These are phyloP conservation scores for Sinella curviseta DNA, from an alignment of 1,140 invertebrate species.

Conservation along the genomic window DNA sequence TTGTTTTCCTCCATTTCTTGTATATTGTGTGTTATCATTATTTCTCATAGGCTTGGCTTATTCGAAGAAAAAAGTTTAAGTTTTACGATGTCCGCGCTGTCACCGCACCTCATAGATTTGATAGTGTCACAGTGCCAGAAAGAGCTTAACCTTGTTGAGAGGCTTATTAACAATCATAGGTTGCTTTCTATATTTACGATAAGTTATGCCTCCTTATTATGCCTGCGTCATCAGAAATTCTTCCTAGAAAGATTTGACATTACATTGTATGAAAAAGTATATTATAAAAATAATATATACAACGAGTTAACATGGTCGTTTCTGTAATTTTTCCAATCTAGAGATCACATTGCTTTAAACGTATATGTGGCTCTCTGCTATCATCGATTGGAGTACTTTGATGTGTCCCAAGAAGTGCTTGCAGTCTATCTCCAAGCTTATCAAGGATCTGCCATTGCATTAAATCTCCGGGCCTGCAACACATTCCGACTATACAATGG, in stretches of 20 bases:
- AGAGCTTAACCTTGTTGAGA: conserved; percentile 32
- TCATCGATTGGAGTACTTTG: conserved; percentile 93
- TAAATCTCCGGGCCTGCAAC: conserved; percentile 91
- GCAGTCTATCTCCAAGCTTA: conserved; percentile 89
- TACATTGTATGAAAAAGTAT: too few relatives aligned
- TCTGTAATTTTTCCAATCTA: too few relatives aligned
- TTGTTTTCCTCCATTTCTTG: too few relatives aligned
- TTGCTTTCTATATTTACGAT: neutral
- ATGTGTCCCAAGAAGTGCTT: conserved; percentile 90
- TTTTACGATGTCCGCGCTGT: conserved; percentile 7
- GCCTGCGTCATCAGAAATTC: neutral
- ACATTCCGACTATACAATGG: conserved; percentile 90
- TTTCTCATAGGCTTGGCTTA: neutral
- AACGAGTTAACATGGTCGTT: too few relatives aligned
- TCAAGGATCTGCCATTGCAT: conserved; percentile 77
- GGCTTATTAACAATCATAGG: conserved; percentile 21
- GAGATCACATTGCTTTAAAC: conserved; percentile 89
- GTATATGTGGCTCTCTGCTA: conserved; percentile 97
- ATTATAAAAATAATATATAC: too few relatives aligned
- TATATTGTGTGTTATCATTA: neutral
- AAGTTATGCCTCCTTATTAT: neutral
- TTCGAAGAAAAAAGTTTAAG: conserved; percentile 9
- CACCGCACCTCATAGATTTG: conserved; percentile 35
- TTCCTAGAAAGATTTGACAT: neutral
- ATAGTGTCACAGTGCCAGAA: conserved; percentile 31